These are phyloP conservation scores for Metacarcinus magister DNA, from an alignment of 2,888 invertebrate genomes.

Conservation along the genomic window DNA sequence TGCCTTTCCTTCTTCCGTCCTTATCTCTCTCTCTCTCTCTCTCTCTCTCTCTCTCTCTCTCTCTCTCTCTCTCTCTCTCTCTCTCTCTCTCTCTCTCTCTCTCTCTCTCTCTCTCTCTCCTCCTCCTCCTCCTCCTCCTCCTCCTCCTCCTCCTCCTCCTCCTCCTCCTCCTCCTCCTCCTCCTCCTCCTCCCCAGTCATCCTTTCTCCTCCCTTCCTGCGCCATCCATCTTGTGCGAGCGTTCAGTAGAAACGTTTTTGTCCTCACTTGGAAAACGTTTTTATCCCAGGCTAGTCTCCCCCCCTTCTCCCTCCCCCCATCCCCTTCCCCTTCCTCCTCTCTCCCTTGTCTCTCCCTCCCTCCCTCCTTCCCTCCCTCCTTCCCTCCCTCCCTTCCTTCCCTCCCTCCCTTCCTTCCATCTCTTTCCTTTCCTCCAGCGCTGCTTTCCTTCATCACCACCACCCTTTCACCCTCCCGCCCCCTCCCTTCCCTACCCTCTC, in stretches of 20 bases:
- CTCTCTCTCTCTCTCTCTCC: not conserved
- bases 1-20: not conserved
- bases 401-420: not conserved
- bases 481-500: conserved; percentile 40
- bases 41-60: conserved; percentile 29
- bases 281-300: conserved; percentile 60
- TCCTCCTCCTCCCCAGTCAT: conserved; percentile 33
- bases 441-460: not conserved
- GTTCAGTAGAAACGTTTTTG: conserved; percentile 79
- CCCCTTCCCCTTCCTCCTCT: not conserved
- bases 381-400: not conserved
- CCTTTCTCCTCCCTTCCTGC: conserved; percentile 73
- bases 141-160: not conserved
- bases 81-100: conserved; percentile 30
- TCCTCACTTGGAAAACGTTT: conserved; percentile 74
- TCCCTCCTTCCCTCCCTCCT: not conserved
- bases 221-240: conserved; percentile 79
- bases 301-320: not conserved
- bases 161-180: not conserved
- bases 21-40: conserved; percentile 1
- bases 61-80: not conserved
- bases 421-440: not conserved
- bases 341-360: not conserved
- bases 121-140: not conserved
- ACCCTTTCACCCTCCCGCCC: not conserved